Evolutionary conservation across 1,140 invertebrate species (phyloP), one percentile per base, ranked within the genome.

Genomic region (Thalassaphorura encarpata): DNA sequence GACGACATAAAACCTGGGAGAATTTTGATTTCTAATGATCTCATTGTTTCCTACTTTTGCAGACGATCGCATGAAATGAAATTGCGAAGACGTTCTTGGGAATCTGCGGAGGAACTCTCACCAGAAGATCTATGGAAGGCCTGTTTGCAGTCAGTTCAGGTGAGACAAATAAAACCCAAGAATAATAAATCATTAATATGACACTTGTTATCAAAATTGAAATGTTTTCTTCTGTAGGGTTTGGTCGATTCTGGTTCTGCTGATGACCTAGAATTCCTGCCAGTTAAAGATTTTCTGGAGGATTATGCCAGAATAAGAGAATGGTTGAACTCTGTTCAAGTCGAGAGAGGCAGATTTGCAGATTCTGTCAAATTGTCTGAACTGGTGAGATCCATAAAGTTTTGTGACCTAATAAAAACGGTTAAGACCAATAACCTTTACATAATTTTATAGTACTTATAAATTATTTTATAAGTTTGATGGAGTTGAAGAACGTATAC

Each of bases 11-110:
- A 47, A 27, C 5, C 5, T 26, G 21, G 21, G 13, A 24, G 11
- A 21, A 21, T 8, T 16, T 27, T 27, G 26, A 23, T 4, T 21
- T 47, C 13, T 3, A 33, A 16, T 26, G 18, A 19, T 11, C 42
- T 26, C 23, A 26, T 27, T 47, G 43, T 15, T 6, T 29, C 40
- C 28, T 40, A 16, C 19, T 5, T 27, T 42, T 51, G 16, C 33
- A 54, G 54, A 27, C 41, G 49, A 24, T 46, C 43, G 41, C 51
- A 51, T 48, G 61, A 63, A 28, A 60, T 56, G 45, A 63, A 63
- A 59, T 45, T 59, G 48, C 54, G 56, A 50, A 54, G 61, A 52
- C 58, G 61, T 26, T 63, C 61, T 40, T 63, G 61, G 61, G 61
- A 53, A 27, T 60, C 58, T 40, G 51, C 53, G 18, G 61, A 63